Conservation (phyloP, 53 echinoderm and acorn worm genomes). For the Mesocentrotus franciscanus region DNA sequence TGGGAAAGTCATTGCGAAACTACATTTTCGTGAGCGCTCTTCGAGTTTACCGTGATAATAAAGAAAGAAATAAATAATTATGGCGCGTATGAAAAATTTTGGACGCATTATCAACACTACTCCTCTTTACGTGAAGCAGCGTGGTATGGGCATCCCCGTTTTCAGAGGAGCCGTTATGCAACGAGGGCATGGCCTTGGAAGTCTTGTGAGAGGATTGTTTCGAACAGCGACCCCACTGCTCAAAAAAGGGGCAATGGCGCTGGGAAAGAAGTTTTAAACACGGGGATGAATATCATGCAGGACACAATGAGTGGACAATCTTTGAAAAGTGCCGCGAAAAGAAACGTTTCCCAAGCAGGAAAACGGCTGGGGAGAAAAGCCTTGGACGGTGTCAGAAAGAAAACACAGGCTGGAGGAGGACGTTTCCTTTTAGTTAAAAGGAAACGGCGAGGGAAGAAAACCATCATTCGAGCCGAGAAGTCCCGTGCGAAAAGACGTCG, state of each 20-base stretch:
- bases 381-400: constrained; percentile 1
- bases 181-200: constrained; percentile 69
- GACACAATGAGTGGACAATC: constrained; percentile 65
- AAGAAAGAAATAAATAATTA: neutral
- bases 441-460: constrained; percentile 9
- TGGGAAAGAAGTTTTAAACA: constrained; percentile 71
- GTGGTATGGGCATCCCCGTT: constrained; percentile 58
- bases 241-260: constrained; percentile 65
- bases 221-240: constrained; percentile 66
- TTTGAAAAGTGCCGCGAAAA: constrained; percentile 62
- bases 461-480: constrained; percentile 23
- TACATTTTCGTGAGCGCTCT: constrained; percentile 76
- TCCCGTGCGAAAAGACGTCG: constrained; percentile 53
- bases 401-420: constrained; percentile 19
- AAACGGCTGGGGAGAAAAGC: constrained; percentile 48
- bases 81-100: neutral
- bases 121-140: constrained; percentile 49
- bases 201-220: constrained; percentile 72
- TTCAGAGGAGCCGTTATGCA: constrained; percentile 63
- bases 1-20: constrained; percentile 77
- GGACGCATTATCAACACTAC: neutral
- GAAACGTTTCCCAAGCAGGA: constrained; percentile 62
- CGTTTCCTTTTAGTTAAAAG: constrained; percentile 25
- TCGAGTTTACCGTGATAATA: neutral
- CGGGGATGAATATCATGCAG: constrained; percentile 51